Conservation (phyloP, 2,888 invertebrate genomes). For the Arrhopalites spinosus region DNA sequence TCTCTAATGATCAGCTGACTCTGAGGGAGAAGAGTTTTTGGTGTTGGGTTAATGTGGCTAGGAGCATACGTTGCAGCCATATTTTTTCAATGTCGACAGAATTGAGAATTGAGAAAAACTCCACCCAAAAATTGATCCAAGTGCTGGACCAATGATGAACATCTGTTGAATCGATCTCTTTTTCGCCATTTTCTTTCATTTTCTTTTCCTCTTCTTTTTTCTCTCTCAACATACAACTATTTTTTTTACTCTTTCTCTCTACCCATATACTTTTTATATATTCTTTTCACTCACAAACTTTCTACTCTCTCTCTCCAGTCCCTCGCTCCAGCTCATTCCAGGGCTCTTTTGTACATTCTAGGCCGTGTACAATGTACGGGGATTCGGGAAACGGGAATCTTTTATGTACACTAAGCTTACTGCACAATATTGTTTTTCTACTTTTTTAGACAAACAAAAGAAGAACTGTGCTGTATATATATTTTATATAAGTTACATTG, state of each 20-base stretch:
- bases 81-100: conserved; percentile 38
- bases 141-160: conserved; percentile 55
- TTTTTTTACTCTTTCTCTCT: not conserved
- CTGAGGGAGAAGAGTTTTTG: not conserved
- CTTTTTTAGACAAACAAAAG: too few relatives aligned
- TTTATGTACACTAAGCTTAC: too few relatives aligned
- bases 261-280: not conserved
- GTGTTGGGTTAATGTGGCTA: conserved; percentile 8
- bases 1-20: too few relatives aligned
- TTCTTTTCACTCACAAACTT: not conserved
- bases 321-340: not conserved
- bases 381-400: too few relatives aligned
- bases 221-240: not conserved
- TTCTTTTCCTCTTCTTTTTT: conserved; percentile 44
- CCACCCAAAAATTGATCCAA: conserved; percentile 56
- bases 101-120: conserved; percentile 54
- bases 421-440: too few relatives aligned
- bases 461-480: too few relatives aligned
- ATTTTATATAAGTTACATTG: not conserved
- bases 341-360: not conserved
- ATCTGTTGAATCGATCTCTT: conserved; percentile 54
- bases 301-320: conserved; percentile 7
- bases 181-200: conserved; percentile 40
- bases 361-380: not conserved
- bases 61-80: conserved; percentile 34